Base-by-base conservation (phyloP, 1,140 invertebrate species). In the Acromyrmex heyeri region DNA sequence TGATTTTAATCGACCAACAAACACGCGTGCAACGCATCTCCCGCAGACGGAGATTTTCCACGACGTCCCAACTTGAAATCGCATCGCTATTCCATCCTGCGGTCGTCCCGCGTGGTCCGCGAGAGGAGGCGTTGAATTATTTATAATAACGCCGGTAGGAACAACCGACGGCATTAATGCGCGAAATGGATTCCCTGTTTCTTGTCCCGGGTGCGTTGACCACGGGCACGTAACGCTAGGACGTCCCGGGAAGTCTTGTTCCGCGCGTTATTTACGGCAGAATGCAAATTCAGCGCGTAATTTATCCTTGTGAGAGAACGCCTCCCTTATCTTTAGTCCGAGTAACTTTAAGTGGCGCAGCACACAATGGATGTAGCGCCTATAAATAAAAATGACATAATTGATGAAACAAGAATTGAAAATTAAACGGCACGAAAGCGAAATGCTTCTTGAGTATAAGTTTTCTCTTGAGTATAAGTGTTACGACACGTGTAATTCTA, bases 71-170 rank as follows among this genome's bases (percentile, higher is more conserved):
- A 44, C 76, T 57, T 78, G 34, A 55, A 30, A n/a, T 65, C 59
- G 70, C 61, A 55, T 85, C 59, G 82, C 57, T 24, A 65, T 78
- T 53, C 82, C 73, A 64, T 30, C 44, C 48, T 55, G 24, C 21
- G 55, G 59, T 44, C n/a, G 44, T 77, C 59, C 16, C 57, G 24
- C 61, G 48, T 48, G 55, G 18, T 55, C 10, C 38, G 38, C 38
- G 38, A 44, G 55, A 65, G 57, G n/a, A 62, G 62, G n/a, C 57
- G 55, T 85, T 76, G 61, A 85, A 78, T 85, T 77, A 85, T 85
- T 85, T 78, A 65, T 77, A 78, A 85, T 78, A 83, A 83, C 44
- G 53, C 69, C 69, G 69, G 53, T 27, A 59, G 21, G 55, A 73
- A 75, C 65, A 81, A 57, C 53, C 50, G 55, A 7, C 24, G 38